These are phyloP conservation scores for Sclerurus mexicanus DNA, from an alignment of 2,113 vertebrate species.

Conservation along the genomic window DNA sequence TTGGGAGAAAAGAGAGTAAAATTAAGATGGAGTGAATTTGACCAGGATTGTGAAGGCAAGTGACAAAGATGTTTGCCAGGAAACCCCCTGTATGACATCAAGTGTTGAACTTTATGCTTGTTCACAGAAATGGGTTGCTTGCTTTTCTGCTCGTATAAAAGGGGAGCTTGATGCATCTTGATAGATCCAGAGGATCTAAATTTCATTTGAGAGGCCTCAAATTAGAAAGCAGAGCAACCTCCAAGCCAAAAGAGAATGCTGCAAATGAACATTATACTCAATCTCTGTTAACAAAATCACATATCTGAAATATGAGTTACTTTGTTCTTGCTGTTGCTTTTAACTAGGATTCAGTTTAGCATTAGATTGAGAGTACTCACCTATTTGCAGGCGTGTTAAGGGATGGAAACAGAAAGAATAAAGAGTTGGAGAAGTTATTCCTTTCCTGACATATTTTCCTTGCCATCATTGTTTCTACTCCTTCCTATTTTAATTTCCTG, in stretches of 20 bases:
- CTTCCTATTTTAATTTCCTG: not conserved
- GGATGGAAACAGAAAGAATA: not conserved
- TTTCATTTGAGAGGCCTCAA: not conserved
- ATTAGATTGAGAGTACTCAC: not conserved
- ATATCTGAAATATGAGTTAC: not conserved
- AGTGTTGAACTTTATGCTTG: not conserved
- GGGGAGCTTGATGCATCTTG: not conserved
- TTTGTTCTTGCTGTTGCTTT: not conserved
- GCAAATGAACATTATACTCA: accelerated
- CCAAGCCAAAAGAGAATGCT: not conserved
- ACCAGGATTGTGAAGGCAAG: not conserved
- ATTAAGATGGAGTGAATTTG: not conserved
- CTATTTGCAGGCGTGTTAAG: not conserved
- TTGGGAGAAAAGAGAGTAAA: not conserved
- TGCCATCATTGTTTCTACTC: not conserved
- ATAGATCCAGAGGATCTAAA: not conserved
- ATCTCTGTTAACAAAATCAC: not conserved
- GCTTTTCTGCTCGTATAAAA: not conserved
- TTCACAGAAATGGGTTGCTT: not conserved
- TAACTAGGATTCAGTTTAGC: not conserved
- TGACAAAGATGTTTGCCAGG: not conserved
- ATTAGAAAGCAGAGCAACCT: not conserved
- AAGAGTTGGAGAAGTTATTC: not conserved
- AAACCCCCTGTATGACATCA: not conserved
- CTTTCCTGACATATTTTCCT: not conserved